Conservation (phyloP, 2,888 invertebrate genomes). For the Trissonchulus latispiculum region DNA sequence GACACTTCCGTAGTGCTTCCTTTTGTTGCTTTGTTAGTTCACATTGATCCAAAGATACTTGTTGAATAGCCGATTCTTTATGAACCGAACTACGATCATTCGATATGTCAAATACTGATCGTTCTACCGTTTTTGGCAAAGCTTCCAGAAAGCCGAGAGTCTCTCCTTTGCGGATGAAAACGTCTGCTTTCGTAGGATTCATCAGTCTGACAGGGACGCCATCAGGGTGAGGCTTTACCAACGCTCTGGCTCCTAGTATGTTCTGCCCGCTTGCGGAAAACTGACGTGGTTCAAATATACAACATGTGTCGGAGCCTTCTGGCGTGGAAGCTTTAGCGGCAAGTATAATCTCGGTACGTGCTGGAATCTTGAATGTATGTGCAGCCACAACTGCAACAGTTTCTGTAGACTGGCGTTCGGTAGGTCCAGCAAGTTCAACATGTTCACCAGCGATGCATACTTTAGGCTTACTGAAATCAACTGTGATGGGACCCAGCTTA, state of each 20-base stretch:
- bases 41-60: too few species aligned
- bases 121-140: too few species aligned
- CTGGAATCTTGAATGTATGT: background rate
- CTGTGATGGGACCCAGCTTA: background rate
- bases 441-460: background rate
- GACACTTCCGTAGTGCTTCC: too few species aligned
- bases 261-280: background rate
- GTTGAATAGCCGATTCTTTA: too few species aligned
- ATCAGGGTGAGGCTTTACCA: background rate
- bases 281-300: background rate
- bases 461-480: background rate
- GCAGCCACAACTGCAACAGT: background rate
- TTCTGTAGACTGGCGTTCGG: background rate
- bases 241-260: background rate
- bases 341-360: background rate
- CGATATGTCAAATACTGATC: too few species aligned
- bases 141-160: background rate
- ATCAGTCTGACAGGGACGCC: background rate
- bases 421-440: background rate
- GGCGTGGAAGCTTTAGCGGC: too few species aligned
- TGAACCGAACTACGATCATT: too few species aligned
- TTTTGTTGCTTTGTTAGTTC: too few species aligned
- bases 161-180: background rate
- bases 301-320: background rate
- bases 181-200: background rate